These are phyloP conservation scores for Mystacides longicornis DNA, from an alignment of 2,888 invertebrate species.

Conservation along the genomic window DNA sequence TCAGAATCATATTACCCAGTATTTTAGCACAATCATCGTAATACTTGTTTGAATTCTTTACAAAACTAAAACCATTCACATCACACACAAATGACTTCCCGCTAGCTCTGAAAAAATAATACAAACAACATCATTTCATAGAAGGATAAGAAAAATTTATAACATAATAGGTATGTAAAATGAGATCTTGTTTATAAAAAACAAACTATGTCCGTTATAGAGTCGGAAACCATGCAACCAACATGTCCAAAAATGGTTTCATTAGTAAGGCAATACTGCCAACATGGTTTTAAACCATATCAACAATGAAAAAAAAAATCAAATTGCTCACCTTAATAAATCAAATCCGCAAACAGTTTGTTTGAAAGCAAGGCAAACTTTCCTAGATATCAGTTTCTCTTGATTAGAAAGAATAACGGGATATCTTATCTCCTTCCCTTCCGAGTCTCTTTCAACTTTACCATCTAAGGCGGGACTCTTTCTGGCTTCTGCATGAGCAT, in stretches of 20 bases:
- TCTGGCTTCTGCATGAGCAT: constrained; percentile 98
- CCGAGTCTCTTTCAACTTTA: constrained; percentile 95
- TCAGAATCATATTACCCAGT: constrained; percentile 92
- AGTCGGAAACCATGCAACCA: too few relatives aligned
- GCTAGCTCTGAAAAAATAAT: constrained; percentile 65
- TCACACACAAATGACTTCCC: constrained; percentile 99
- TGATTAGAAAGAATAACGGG: constrained; percentile 96
- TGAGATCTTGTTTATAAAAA: too few relatives aligned
- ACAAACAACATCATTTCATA: not conserved
- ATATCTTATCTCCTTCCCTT: constrained; percentile 97
- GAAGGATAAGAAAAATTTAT: not conserved
- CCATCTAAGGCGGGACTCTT: constrained; percentile 98
- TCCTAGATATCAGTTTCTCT: constrained; percentile 95
- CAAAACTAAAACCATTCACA: constrained; percentile 99
- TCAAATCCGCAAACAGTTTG: constrained; percentile 99
- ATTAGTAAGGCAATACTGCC: too few relatives aligned
- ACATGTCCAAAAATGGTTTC: too few relatives aligned
- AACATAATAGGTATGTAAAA: too few relatives aligned
- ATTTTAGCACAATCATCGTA: constrained; percentile 99
- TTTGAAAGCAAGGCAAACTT: constrained; percentile 92
- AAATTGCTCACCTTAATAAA: constrained; percentile 61
- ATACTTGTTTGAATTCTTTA: constrained; percentile 99
- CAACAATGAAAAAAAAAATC: not conserved
- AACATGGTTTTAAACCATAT: too few relatives aligned
- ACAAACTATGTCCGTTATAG: too few relatives aligned